Conservation (phyloP, 2,797 vertebrate species). For the Cygnus olor region DNA sequence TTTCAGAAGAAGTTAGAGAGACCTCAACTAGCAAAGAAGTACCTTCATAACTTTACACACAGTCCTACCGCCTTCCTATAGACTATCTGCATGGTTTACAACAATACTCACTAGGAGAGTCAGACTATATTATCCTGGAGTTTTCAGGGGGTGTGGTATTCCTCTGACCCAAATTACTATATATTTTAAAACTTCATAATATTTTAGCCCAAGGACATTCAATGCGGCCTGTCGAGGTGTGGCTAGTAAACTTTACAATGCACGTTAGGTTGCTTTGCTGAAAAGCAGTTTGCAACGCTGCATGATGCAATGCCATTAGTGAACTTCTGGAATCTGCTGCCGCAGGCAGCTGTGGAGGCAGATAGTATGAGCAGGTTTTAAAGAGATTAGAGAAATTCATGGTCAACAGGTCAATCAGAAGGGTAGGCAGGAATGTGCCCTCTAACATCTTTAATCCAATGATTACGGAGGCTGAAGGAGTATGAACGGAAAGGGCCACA, state of each 20-base stretch:
- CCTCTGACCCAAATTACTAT: background rate
- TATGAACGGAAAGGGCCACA: background rate
- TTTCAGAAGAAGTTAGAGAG: background rate
- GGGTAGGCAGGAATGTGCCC: background rate
- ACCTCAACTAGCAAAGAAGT: background rate
- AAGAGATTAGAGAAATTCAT: background rate
- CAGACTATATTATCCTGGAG: background rate
- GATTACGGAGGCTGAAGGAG: background rate
- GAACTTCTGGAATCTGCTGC: background rate
- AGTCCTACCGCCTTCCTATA: background rate
- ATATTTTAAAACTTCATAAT: background rate
- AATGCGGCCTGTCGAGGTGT: background rate
- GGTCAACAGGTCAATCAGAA: background rate
- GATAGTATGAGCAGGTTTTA: background rate
- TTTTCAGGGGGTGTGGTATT: background rate
- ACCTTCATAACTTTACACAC: background rate
- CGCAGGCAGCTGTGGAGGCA: background rate
- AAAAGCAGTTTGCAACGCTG: background rate
- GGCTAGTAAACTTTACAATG: background rate
- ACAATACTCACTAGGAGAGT: rapidly evolving
- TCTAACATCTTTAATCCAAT: slow-evolving; percentile 26
- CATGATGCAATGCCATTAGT: background rate
- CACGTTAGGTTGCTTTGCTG: background rate
- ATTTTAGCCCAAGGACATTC: background rate
- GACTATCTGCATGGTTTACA: background rate